A percentile compares a stretch with the other conserved stretches of the same genome.
Conservation (phyloP, 2,797 vertebrate genomes). For the Chanos chanos region DNA sequence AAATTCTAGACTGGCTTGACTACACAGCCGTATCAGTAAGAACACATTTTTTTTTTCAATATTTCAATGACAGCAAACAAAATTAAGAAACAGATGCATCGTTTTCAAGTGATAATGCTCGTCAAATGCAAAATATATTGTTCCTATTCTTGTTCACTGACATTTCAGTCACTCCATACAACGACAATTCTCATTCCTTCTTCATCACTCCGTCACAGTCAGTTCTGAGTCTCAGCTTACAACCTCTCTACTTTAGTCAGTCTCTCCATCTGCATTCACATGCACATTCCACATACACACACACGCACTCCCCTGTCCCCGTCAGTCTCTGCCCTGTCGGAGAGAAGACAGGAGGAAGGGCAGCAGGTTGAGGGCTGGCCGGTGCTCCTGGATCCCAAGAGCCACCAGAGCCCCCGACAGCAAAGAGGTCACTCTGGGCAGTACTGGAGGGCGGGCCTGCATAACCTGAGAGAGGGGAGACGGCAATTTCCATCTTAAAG, state of each 20-base stretch:
- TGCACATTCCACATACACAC: background rate
- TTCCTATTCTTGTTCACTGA: background rate
- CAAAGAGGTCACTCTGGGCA: slow-evolving; percentile 73
- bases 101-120: background rate
- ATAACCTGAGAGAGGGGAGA: slow-evolving; percentile 74
- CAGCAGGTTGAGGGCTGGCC: slow-evolving; percentile 74
- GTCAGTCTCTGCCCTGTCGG: slow-evolving; percentile 55
- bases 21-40: no score
- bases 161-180: background rate
- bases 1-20: no score
- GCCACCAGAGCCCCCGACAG: slow-evolving; percentile 76
- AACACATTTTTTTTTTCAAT: no score
- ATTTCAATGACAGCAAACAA: no score
- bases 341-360: slow-evolving; percentile 67
- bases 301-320: background rate
- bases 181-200: background rate
- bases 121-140: background rate
- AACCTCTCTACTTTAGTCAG: background rate
- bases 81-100: no score
- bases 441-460: slow-evolving; percentile 73
- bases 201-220: background rate
- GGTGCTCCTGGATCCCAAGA: slow-evolving; percentile 75
- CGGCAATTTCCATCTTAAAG: no score
- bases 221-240: no score
- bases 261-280: background rate